Evolutionary conservation across 2,797 vertebrate species (phyloP).

Genomic region (Acipenser oxyrinchus): DNA sequence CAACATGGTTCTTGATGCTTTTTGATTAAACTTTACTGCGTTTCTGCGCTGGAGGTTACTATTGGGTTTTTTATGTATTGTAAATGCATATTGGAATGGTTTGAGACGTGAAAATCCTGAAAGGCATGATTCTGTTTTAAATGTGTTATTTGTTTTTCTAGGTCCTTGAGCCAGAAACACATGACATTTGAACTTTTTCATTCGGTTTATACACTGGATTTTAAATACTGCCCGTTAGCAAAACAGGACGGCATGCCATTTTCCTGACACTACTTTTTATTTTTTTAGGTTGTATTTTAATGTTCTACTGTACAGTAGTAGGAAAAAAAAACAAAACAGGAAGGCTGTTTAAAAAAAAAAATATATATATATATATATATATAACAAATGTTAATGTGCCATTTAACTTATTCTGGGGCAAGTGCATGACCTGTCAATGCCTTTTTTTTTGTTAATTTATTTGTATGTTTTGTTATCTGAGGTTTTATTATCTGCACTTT

Average conservation of each 20-base stretch:
- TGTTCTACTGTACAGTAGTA: slow-evolving; percentile 36
- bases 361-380: too few species aligned
- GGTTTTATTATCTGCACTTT: slow-evolving; percentile 78
- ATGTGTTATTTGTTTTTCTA: slow-evolving; percentile 8
- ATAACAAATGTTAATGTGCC: slow-evolving; percentile 37
- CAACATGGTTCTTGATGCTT: too few species aligned
- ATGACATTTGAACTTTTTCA: slow-evolving; percentile 10
- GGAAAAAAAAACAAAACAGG: slow-evolving; percentile 22
- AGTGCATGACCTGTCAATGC: slow-evolving; percentile 71
- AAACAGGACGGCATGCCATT: slow-evolving; percentile 35
- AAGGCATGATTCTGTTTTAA: slow-evolving; percentile 3
- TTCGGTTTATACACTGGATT: slow-evolving; percentile 44
- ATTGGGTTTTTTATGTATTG: too few species aligned
- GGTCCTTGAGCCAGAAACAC: slow-evolving; percentile 12
- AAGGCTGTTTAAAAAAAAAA: slow-evolving; percentile 23
- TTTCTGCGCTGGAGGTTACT: too few species aligned
- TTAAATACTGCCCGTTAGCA: slow-evolving; percentile 26
- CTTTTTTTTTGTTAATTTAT: slow-evolving; percentile 80
- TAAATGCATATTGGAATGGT: too few species aligned
- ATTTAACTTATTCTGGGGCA: slow-evolving; percentile 66
- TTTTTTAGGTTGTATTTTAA: slow-evolving; percentile 42
- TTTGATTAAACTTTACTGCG: too few species aligned
- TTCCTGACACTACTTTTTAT: slow-evolving; percentile 37
- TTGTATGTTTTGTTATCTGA: slow-evolving; percentile 74
- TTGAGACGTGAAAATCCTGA: neutral